Base-by-base conservation (phyloP, 2,113 vertebrate species). In the Brienomyrus brachyistius region DNA sequence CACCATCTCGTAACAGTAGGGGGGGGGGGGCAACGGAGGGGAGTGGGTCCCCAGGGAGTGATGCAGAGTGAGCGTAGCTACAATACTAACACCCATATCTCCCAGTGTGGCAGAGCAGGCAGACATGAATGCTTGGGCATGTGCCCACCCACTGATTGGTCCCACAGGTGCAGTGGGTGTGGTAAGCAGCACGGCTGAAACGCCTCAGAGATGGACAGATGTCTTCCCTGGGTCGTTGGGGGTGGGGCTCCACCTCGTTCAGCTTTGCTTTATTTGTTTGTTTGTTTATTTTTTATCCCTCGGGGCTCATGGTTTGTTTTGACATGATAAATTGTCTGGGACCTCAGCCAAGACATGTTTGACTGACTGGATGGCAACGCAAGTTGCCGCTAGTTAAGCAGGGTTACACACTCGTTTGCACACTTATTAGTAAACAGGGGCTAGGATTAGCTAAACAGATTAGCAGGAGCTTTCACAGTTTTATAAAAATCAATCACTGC, bases 401-500 rank as follows among this genome's bases (percentile, higher is more conserved):
- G 91, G 87, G 92, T 91, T 90, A 92, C 91, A 89, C 91, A 93
- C 93, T 90, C 93, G 93, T 91, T 89, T 91, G 91, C 90, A 91
- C 86, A 91, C 93, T 91, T 93, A 93, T 95, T 95, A 94, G 93
- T 80, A 27, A 92, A 93, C 92, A 92, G 86, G 93, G 92, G 87
- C 84, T 88, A 70, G 94, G 93, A 96, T 96, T 94, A 96, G 94
- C 94, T 94, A 92, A 95, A 94, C 92, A 91, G 91, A 96, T 96
- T 96, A 95, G 94, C 91, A 92, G 77, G 84, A 92, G 94, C 94
- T 96, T 95, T 94, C 91, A 92, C 95, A 94, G 94, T 96, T 95
- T 95, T 94, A 92, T 93, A 93, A 90, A 92, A 94, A 96, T 96
- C 95, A 96, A 96, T 95, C 95, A 94, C 93, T 91, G 94, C 93